These are phyloP conservation scores for Drosophila nigromelanica DNA, from an alignment of 1,140 invertebrate species.

Conservation along the genomic window DNA sequence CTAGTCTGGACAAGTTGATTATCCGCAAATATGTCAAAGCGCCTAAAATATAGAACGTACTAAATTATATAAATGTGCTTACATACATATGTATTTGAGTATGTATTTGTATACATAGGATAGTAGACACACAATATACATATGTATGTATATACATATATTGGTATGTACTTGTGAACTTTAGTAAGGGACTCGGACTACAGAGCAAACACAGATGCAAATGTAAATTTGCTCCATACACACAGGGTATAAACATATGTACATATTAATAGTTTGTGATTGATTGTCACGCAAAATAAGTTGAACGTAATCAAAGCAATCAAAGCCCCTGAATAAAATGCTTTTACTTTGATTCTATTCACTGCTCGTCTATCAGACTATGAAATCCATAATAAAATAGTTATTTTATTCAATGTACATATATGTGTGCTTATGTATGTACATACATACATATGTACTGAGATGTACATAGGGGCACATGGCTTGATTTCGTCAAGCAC, in stretches of 20 bases:
- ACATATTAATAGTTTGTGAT: neutral
- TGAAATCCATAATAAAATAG: slow-evolving; percentile 17
- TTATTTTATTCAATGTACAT: slow-evolving; percentile 7
- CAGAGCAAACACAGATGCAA: neutral
- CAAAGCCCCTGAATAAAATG: slow-evolving; percentile 24
- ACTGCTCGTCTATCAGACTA: slow-evolving; percentile 16
- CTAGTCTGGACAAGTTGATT: slow-evolving; percentile 52
- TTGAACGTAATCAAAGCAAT: slow-evolving; percentile 26
- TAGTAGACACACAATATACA: neutral
- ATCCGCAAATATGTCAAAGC: slow-evolving; percentile 46
- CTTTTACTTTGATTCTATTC: slow-evolving; percentile 21
- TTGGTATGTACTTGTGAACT: neutral
- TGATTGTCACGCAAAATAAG: slow-evolving; percentile 23
- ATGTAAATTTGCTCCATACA: neutral
- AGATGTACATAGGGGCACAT: slow-evolving; percentile 19
- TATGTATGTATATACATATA: slow-evolving; percentile 7
- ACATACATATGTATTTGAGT: too few relatives aligned
- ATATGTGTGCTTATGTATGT: neutral
- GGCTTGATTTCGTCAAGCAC: slow-evolving; percentile 45
- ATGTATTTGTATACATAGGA: too few relatives aligned
- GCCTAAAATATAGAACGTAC: slow-evolving; percentile 18
- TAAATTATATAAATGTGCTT: slow-evolving; percentile 15
- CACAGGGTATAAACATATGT: neutral
- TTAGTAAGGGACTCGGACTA: slow-evolving; percentile 1
- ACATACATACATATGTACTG: neutral